Conservation (phyloP, 2,888 invertebrate species). For the Autographa gamma region DNA sequence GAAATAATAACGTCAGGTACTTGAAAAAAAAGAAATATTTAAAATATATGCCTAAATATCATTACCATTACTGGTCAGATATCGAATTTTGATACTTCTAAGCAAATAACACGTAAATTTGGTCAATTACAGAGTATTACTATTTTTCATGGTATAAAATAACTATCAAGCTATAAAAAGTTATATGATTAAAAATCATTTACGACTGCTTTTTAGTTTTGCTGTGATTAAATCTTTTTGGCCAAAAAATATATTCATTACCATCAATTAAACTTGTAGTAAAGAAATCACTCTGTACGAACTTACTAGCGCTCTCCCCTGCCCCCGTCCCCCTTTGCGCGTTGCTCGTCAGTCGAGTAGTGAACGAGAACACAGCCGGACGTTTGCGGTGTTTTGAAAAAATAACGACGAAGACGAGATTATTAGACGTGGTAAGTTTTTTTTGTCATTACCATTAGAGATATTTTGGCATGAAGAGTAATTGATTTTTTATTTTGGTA, state of each 20-base stretch:
- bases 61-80: slow-evolving; percentile 1
- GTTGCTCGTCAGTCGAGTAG: background rate
- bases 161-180: background rate
- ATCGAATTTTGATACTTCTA: slow-evolving; percentile 1
- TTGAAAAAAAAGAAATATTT: background rate
- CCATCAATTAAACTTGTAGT: slow-evolving; percentile 1
- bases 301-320: slow-evolving; percentile 1
- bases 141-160: background rate
- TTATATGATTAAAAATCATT: background rate
- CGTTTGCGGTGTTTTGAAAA: background rate
- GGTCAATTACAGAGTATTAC: background rate
- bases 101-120: slow-evolving; percentile 1
- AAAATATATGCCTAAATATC: background rate
- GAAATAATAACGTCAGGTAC: slow-evolving; percentile 1
- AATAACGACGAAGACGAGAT: background rate
- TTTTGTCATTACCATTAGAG: background rate
- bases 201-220: background rate
- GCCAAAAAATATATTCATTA: slow-evolving; percentile 1
- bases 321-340: slow-evolving; percentile 1
- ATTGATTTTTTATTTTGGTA: background rate
- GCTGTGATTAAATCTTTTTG: background rate
- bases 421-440: background rate
- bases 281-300: background rate
- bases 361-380: background rate
- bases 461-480: background rate